These are phyloP conservation scores for Nymphalis urticae DNA, from an alignment of 2,888 invertebrate species.

Conservation along the genomic window DNA sequence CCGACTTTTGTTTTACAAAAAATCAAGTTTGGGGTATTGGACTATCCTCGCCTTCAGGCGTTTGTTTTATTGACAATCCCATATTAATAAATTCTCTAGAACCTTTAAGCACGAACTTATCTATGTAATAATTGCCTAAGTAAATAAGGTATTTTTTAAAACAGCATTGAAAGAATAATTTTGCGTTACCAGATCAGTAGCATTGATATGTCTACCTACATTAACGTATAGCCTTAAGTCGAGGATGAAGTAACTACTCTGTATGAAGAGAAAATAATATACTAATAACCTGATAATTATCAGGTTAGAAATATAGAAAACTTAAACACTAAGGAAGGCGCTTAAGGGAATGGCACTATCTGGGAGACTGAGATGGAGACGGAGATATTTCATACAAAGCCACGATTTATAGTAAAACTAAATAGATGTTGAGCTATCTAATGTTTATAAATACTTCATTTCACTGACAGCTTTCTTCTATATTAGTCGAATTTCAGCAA, in stretches of 20 bases:
- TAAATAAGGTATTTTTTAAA: not conserved
- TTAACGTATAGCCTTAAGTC: conserved; percentile 40
- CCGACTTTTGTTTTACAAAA: too few species aligned
- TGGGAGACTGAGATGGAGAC: conserved; percentile 53
- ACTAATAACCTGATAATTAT: conserved; percentile 58
- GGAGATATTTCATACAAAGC: conserved; percentile 18
- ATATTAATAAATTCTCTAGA: too few species aligned
- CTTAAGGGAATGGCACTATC: conserved; percentile 50
- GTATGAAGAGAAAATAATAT: conserved; percentile 60
- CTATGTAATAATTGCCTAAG: not conserved
- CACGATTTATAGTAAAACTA: too few species aligned
- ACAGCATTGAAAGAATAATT: conserved; percentile 21
- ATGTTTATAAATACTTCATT: too few species aligned
- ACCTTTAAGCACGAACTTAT: too few species aligned
- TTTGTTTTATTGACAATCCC: too few species aligned
- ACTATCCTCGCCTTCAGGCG: too few species aligned
- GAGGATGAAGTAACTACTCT: conserved; percentile 55
- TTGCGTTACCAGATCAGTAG: conserved; percentile 37
- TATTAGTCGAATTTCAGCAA: too few species aligned
- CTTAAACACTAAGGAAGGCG: conserved; percentile 61
- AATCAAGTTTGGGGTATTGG: too few species aligned
- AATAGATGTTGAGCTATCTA: too few species aligned
- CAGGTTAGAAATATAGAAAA: conserved; percentile 62
- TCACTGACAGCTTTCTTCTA: too few species aligned
- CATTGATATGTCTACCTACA: conserved; percentile 36